Conservation (phyloP, 2,113 vertebrate genomes). For the Callionymus lyra region DNA sequence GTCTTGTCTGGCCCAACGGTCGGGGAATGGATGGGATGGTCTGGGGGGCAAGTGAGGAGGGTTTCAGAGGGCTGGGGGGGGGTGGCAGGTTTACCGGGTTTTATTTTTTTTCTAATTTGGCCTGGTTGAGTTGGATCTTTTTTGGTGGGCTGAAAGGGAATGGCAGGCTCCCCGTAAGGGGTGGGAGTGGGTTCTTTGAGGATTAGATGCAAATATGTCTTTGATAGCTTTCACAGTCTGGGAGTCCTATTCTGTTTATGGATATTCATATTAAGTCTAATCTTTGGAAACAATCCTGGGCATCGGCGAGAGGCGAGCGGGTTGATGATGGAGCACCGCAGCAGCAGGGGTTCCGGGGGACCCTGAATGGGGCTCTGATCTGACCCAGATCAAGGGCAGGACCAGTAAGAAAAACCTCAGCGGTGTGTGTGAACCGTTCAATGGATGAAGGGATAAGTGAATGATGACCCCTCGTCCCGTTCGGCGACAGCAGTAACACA, state of each 20-base stretch:
- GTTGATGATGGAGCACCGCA: conserved; percentile 35
- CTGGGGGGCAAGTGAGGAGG: conserved; percentile 57
- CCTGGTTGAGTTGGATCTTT: conserved; percentile 48
- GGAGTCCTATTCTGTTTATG: conserved; percentile 66
- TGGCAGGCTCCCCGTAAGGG: conserved; percentile 42
- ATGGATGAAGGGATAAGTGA: conserved; percentile 12
- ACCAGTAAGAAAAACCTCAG: conserved; percentile 30
- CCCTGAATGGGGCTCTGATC: conserved; percentile 49
- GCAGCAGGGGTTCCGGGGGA: conserved; percentile 54
- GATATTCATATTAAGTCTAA: conserved; percentile 71
- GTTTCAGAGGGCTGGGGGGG: conserved; percentile 49
- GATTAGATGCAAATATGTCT: conserved; percentile 76
- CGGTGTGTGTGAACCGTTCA: conserved; percentile 9
- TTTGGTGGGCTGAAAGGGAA: conserved; percentile 44
- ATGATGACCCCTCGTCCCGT: conserved; percentile 3
- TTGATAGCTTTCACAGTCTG: conserved; percentile 74
- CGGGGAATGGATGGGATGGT: conserved; percentile 60
- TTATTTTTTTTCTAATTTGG: conserved; percentile 9
- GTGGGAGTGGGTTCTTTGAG: conserved; percentile 53
- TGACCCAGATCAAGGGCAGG: conserved; percentile 49
- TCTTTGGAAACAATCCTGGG: conserved; percentile 65
- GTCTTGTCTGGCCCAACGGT: conserved; percentile 65
- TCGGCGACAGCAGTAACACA: conserved; percentile 1
- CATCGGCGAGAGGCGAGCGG: conserved; percentile 40
- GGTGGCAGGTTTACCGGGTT: conserved; percentile 44